A percentile compares a stretch with the other conserved stretches of the same genome.
These are phyloP conservation scores for Acronicta leporina DNA, from an alignment of 2,888 invertebrate genomes.

Conservation along the genomic window DNA sequence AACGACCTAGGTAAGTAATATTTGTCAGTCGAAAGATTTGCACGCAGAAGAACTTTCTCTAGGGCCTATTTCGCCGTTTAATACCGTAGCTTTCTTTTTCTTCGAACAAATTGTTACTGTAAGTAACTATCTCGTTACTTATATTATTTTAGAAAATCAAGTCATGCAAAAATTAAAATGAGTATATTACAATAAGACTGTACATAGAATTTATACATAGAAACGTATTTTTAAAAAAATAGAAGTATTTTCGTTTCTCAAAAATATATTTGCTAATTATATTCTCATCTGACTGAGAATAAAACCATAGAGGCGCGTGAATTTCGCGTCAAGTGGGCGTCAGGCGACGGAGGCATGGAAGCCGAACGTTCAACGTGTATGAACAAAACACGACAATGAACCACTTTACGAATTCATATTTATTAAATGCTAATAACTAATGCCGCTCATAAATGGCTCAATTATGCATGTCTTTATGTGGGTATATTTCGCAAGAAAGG, in stretches of 20 bases:
- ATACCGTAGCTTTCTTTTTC: not conserved
- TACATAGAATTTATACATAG: conserved; percentile 6
- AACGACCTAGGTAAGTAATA: no score
- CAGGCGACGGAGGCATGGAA: conserved; percentile 28
- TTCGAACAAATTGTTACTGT: no score
- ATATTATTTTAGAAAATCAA: conserved; percentile 5
- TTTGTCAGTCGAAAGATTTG: no score
- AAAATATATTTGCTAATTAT: conserved; percentile 5
- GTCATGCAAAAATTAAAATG: not conserved
- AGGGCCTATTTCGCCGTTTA: not conserved
- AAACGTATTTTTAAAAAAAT: no score
- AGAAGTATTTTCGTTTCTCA: no score
- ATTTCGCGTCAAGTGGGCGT: conserved; percentile 48
- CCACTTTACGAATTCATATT: conserved; percentile 37
- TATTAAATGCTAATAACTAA: conserved; percentile 25
- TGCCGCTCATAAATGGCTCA: conserved; percentile 17
- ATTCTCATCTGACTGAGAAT: conserved; percentile 45
- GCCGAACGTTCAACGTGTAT: conserved; percentile 43
- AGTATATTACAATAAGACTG: not conserved
- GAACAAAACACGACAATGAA: conserved; percentile 48
- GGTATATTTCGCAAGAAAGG: not conserved
- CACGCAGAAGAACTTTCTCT: not conserved
- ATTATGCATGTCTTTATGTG: conserved; percentile 3
- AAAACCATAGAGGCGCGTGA: conserved; percentile 47
- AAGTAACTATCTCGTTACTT: no score